Conservation (phyloP, 2,113 vertebrate species). For the Lepidothrix coronata region DNA sequence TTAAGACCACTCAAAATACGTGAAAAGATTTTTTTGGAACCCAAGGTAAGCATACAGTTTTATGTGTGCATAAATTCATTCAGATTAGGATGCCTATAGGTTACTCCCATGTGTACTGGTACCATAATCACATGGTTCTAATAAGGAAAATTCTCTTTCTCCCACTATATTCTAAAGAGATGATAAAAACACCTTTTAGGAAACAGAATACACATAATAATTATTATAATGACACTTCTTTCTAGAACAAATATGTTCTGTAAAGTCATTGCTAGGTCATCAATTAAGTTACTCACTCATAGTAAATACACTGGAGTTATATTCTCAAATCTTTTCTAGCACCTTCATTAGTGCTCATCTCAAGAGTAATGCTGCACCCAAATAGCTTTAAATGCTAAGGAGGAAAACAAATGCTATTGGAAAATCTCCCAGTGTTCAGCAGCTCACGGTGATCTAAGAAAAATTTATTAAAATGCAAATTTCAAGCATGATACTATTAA, state of each 20-base stretch:
- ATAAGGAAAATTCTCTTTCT: background rate
- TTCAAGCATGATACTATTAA: background rate
- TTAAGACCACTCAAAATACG: background rate
- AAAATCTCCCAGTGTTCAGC: background rate
- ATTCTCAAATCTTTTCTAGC: background rate
- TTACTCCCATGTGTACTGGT: background rate
- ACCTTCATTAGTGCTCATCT: background rate
- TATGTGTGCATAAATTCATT: accelerated
- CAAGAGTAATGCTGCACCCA: background rate
- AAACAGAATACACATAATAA: background rate
- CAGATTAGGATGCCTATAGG: background rate
- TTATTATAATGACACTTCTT: background rate
- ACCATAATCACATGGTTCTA: accelerated
- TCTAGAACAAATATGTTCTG: background rate
- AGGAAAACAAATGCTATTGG: background rate
- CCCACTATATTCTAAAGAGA: background rate
- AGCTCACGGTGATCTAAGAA: background rate
- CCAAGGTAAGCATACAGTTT: background rate
- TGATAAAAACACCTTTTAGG: background rate
- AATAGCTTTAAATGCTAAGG: background rate
- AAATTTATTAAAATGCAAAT: background rate
- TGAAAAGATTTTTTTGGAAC: background rate
- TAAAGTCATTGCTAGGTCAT: background rate
- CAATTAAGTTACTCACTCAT: background rate
- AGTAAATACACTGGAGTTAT: background rate